These are phyloP conservation scores for Torymus aiolomorphi DNA, from an alignment of 2,888 invertebrate species.

Conservation along the genomic window DNA sequence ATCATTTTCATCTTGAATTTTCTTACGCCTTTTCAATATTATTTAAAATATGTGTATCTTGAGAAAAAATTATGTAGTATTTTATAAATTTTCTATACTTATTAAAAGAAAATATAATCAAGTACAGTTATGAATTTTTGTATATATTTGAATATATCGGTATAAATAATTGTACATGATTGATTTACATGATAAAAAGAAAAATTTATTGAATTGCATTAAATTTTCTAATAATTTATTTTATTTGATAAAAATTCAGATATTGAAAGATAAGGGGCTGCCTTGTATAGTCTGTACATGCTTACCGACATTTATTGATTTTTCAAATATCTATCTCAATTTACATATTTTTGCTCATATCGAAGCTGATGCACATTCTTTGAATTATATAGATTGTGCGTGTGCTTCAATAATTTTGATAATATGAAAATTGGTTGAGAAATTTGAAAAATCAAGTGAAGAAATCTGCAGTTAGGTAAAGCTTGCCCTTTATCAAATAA, in stretches of 20 bases:
- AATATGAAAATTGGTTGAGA: no score
- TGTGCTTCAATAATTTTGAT: no score
- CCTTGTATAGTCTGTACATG: no score
- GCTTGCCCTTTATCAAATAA: slow-evolving; percentile 5
- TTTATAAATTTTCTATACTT: slow-evolving; percentile 19
- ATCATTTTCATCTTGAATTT: no score
- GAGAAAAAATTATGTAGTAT: slow-evolving; percentile 39
- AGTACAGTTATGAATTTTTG: slow-evolving; percentile 24
- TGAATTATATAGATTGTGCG: no score
- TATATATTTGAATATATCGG: slow-evolving; percentile 40
- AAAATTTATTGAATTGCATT: neutral
- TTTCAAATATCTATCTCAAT: no score
- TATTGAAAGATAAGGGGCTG: neutral
- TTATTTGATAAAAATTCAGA: neutral
- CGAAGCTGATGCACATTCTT: no score
- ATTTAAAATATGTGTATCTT: slow-evolving; percentile 3
- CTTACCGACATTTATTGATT: no score
- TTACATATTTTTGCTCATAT: no score
- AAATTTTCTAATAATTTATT: slow-evolving; percentile 29
- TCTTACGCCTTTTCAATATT: slow-evolving; percentile 6
- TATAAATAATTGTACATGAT: slow-evolving; percentile 31
- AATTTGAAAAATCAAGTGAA: no score
- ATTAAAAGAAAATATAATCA: neutral
- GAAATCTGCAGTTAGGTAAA: no score
- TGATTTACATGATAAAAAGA: neutral